These are phyloP conservation scores for Pheosia gnoma DNA, from an alignment of 2,888 invertebrate genomes.

Conservation along the genomic window DNA sequence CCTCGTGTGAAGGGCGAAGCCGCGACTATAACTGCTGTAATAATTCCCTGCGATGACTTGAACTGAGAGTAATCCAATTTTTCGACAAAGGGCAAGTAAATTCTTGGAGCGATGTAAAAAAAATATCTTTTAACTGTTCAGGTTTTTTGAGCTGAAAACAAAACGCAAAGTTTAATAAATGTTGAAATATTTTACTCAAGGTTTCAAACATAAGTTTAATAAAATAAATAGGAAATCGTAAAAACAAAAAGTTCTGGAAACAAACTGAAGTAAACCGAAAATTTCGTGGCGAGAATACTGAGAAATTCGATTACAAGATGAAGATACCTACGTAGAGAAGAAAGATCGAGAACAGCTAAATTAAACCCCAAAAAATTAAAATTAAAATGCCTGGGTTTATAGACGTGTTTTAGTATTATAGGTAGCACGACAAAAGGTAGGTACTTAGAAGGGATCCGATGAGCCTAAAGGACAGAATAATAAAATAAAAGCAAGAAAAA, in stretches of 20 bases:
- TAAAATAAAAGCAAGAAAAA: neutral
- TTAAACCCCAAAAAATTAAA: neutral
- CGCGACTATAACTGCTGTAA: slow-evolving; percentile 55
- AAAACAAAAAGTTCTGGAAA: neutral
- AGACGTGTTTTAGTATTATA: neutral
- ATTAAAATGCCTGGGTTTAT: neutral
- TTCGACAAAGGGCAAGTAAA: slow-evolving; percentile 3
- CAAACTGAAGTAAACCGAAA: neutral
- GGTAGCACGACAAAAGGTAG: neutral
- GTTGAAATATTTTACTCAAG: neutral
- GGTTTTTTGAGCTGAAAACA: neutral
- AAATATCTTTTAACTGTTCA: neutral
- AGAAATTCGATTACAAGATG: neutral
- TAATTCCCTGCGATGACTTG: slow-evolving; percentile 28
- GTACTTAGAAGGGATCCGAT: neutral
- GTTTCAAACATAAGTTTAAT: neutral
- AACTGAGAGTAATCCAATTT: slow-evolving; percentile 15
- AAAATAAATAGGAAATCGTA: neutral
- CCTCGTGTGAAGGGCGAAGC: slow-evolving; percentile 68
- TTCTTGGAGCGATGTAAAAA: neutral
- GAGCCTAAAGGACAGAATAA: slow-evolving; percentile 1
- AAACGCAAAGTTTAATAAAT: neutral
- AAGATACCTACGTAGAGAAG: no score
- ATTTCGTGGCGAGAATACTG: neutral
- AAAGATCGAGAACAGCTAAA: neutral